These are phyloP conservation scores for Pristionchus fissidentatus DNA, from an alignment of 2,888 invertebrate species.

Conservation along the genomic window DNA sequence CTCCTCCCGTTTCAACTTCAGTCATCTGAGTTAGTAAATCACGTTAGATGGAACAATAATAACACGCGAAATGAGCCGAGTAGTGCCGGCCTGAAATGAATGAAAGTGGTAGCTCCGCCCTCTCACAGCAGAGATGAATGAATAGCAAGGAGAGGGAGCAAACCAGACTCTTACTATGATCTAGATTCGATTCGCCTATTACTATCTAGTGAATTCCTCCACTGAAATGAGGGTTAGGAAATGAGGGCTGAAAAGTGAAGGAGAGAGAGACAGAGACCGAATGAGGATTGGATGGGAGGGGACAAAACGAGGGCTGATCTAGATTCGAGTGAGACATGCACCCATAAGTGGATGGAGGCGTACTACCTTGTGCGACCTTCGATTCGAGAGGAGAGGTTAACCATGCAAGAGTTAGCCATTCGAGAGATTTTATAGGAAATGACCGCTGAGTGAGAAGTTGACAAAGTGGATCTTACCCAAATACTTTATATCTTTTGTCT, in stretches of 20 bases:
- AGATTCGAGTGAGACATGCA: conserved; percentile 10
- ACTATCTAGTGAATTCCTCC: conserved; percentile 30
- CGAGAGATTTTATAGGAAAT: not conserved
- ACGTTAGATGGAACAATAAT: not conserved
- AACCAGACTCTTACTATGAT: conserved; percentile 44
- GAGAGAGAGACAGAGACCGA: not conserved
- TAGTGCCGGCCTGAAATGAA: conserved; percentile 30
- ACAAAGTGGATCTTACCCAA: not conserved
- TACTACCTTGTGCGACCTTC: conserved; percentile 16
- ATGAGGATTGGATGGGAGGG: not conserved
- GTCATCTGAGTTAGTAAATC: not conserved
- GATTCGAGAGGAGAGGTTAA: not conserved
- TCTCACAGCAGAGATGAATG: conserved; percentile 37
- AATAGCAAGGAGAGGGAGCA: conserved; percentile 16
- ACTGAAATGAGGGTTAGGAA: conserved; percentile 1
- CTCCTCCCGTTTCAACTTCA: conserved; percentile 29
- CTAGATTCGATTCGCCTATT: conserved; percentile 38
- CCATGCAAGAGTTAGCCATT: not conserved
- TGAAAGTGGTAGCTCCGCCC: conserved; percentile 41
- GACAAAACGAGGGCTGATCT: conserved; percentile 17
- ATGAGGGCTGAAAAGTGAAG: not conserved
- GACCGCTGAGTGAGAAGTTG: not conserved
- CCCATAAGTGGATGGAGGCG: conserved; percentile 23
- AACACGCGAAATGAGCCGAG: not conserved
- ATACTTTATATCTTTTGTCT: conserved; percentile 26